Evolutionary conservation across 2,113 vertebrate genomes (phyloP).

Genomic region (Poeciliopsis retropinna): DNA sequence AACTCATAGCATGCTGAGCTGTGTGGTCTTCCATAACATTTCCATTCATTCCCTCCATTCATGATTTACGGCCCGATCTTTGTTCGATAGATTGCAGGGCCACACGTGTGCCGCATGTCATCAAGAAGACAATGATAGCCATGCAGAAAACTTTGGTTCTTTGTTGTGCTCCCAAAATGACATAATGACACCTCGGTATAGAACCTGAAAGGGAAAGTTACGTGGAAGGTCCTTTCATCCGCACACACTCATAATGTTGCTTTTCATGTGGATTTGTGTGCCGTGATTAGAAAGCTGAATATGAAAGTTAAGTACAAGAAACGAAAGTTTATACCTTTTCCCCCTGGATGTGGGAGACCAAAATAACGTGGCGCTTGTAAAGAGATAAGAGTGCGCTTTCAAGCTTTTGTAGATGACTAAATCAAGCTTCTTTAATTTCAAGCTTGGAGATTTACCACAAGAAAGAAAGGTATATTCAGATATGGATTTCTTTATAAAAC

Average conservation of each 20-base stretch:
- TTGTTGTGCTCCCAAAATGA: conserved; percentile 68
- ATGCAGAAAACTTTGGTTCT: conserved; percentile 51
- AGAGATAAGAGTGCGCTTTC: conserved; percentile 27
- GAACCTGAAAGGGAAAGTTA: conserved; percentile 51
- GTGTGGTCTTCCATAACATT: conserved; percentile 45
- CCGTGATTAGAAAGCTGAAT: conserved; percentile 60
- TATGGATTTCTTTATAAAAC: conserved; percentile 8
- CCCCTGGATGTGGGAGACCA: conserved; percentile 16
- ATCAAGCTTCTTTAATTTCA: conserved; percentile 19
- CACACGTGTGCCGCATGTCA: conserved; percentile 56
- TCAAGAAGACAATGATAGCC: conserved; percentile 68
- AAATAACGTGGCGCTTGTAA: conserved; percentile 29
- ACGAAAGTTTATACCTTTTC: conserved; percentile 39
- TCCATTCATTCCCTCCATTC: conserved; percentile 43
- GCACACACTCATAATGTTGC: conserved; percentile 24
- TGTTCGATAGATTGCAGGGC: conserved; percentile 39
- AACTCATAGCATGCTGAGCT: conserved; percentile 14
- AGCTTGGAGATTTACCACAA: conserved; percentile 26
- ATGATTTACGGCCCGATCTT: conserved; percentile 51
- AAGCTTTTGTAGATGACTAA: conserved; percentile 24
- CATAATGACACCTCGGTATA: conserved; percentile 66
- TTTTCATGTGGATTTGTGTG: conserved; percentile 64
- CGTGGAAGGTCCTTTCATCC: conserved; percentile 46
- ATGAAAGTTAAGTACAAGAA: conserved; percentile 66
- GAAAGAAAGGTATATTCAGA: conserved; percentile 2